Conservation (phyloP, 2,888 invertebrate species). For the Cheiracanthium punctorium region DNA sequence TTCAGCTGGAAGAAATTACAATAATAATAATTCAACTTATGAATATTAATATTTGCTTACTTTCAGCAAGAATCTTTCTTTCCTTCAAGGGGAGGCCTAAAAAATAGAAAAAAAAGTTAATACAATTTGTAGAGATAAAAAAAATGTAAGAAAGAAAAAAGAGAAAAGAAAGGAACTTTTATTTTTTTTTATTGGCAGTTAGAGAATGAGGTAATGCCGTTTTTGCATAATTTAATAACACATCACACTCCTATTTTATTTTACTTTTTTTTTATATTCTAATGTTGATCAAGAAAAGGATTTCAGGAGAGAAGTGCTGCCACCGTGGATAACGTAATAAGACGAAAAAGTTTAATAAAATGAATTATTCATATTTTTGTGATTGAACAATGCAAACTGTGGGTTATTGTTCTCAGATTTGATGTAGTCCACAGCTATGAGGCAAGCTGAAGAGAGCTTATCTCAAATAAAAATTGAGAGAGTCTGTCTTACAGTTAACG, state of each 20-base stretch:
- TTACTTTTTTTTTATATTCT: not conserved
- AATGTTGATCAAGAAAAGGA: not conserved
- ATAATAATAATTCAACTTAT: constrained; percentile 30
- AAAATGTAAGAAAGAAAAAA: constrained; percentile 11
- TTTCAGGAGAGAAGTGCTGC: not conserved
- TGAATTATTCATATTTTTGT: constrained; percentile 58
- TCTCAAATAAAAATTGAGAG: not conserved
- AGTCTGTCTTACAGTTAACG: not conserved
- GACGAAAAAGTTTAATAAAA: constrained; percentile 60
- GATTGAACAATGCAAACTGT: constrained; percentile 3
- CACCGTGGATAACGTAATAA: constrained; percentile 18
- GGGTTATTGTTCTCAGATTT: not conserved
- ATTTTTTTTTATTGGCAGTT: not conserved
- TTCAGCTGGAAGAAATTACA: not conserved
- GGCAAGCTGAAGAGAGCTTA: not conserved
- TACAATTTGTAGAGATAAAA: constrained; percentile 18
- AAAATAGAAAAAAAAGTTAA: constrained; percentile 45
- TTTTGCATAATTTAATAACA: constrained; percentile 70
- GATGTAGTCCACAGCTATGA: not conserved
- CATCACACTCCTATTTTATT: no score
- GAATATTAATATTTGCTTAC: constrained; percentile 68
- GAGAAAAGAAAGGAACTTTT: not conserved
- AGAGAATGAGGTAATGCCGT: not conserved
- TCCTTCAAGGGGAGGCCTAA: constrained; percentile 50
- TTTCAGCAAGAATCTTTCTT: constrained; percentile 43